Evolutionary conservation across 1,140 invertebrate species (phyloP), one percentile per base, ranked within the genome.

Genomic region (Drosophila mayri): DNA sequence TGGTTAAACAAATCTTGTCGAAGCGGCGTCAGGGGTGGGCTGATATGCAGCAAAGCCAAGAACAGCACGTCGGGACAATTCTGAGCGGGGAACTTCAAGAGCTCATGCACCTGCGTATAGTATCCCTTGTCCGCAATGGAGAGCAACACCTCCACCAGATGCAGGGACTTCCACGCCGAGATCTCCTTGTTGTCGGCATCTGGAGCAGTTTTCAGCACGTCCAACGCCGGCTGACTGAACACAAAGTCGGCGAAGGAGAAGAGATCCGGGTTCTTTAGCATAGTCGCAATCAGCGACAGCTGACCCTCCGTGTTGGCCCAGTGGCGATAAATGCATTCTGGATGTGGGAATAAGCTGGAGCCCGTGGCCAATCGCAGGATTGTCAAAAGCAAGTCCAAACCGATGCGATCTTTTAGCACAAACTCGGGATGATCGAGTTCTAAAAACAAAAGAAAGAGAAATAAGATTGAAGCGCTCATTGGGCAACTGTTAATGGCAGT

Each of bases 251-350:
- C 96, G 92, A 99, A 98, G 90, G 97, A 98, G 93, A 99, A 99
- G 37, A 99, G 95, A 93, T 99, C 98, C 1, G 97, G 95, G 93
- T 98, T 96, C 90, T 97, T 97, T 2, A 99, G 92, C 70, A 98
- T 96, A 71, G 97, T 96, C 65, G 96, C 95, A 16, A 99, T 94
- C 37, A 99, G 94, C 73, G 97, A 98, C 79, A 99, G 95, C 93
- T 99, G 98, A 41, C 97, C 97, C 87, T 99, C 98, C 14, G 96
- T 94, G 92, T 99, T 98, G 68, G 97, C 96, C 98, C 98, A 99
- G 49, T 96, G 95, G 52, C 97, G 94, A 92, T 98, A 99, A 72
- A 99, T 94, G 61, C 96, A 95, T 87, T 99, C 98, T 28, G 98
- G 95, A 80, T 92, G 85, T 16, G 98, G 98, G 92, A 99, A 98